These are phyloP conservation scores for Eulemur rubriventer DNA, from an alignment of 2,797 vertebrate species.

Conservation along the genomic window DNA sequence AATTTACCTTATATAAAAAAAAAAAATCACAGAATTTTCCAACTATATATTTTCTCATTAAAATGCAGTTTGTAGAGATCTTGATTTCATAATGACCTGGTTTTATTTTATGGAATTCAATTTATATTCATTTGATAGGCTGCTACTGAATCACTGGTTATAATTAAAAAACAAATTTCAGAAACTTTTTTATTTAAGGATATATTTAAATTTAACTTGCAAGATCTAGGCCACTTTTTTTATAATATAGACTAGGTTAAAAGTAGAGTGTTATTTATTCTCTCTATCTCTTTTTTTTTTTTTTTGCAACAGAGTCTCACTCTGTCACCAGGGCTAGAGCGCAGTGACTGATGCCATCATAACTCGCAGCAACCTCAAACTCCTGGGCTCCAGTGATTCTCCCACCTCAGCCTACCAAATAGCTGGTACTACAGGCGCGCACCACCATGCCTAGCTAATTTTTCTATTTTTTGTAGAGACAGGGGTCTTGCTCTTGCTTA, in stretches of 20 bases:
- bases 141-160: constrained; percentile 46
- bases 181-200: constrained; percentile 42
- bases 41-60: constrained; percentile 59
- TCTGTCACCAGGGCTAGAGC: not conserved
- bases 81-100: constrained; percentile 66
- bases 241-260: not conserved
- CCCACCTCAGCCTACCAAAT: not conserved
- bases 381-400: not conserved
- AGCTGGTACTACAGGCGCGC: rapidly evolving
- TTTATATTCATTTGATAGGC: constrained; percentile 27
- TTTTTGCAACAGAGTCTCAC: not conserved
- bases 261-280: not conserved
- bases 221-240: not conserved
- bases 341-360: not conserved
- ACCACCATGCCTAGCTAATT: not conserved
- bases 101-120: constrained; percentile 65
- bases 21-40: not conserved
- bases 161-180: constrained; percentile 59
- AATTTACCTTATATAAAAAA: not conserved
- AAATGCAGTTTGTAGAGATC: constrained; percentile 46
- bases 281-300: not conserved
- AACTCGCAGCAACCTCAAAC: not conserved
- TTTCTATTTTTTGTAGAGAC: not conserved
- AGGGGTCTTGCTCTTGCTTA: not conserved
- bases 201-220: not conserved